A percentile compares a stretch with the other conserved stretches of the same genome.
These are phyloP conservation scores for Lysiphlebus fabarum DNA, from an alignment of 1,140 invertebrate species.

Conservation along the genomic window DNA sequence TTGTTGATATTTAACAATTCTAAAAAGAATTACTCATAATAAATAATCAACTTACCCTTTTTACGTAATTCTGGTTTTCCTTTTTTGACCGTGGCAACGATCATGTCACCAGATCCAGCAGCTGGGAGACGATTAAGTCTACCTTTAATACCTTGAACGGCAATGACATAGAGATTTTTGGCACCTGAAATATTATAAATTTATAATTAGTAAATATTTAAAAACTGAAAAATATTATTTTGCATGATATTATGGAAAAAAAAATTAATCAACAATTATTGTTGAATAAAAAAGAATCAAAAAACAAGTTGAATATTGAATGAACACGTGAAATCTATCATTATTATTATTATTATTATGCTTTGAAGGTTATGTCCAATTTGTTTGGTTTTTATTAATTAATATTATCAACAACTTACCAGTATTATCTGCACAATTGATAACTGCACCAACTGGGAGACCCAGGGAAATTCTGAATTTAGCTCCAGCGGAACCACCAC, in stretches of 20 bases:
- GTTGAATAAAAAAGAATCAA: too few species aligned
- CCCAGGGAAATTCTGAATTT: constrained; percentile 99
- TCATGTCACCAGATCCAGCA: constrained; percentile 97
- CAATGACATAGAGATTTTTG: constrained; percentile 98
- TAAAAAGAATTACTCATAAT: too few species aligned
- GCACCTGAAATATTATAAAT: constrained; percentile 66
- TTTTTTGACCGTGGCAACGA: constrained; percentile 98
- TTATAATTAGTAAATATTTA: too few species aligned
- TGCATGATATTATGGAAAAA: too few species aligned
- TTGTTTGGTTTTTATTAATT: too few species aligned
- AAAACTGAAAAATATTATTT: too few species aligned
- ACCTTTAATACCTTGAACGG: constrained; percentile 97
- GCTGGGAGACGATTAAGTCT: constrained; percentile 96
- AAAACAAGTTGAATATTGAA: too few species aligned
- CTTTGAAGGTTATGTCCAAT: too few species aligned
- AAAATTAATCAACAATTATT: too few species aligned
- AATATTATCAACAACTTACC: constrained; percentile 59
- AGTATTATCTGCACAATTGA: constrained; percentile 99
- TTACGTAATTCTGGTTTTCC: constrained; percentile 99
- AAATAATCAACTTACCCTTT: constrained; percentile 71
- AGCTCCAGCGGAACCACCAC: constrained; percentile 99
- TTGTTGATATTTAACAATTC: background rate
- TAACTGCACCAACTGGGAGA: constrained; percentile 98
- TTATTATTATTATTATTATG: too few species aligned
- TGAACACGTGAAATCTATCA: too few species aligned